Percentiles rank a stretch among this genome's conserved stretches.
Conservation (phyloP, 2,888 invertebrate species). For the Ennomos quercinarius region DNA sequence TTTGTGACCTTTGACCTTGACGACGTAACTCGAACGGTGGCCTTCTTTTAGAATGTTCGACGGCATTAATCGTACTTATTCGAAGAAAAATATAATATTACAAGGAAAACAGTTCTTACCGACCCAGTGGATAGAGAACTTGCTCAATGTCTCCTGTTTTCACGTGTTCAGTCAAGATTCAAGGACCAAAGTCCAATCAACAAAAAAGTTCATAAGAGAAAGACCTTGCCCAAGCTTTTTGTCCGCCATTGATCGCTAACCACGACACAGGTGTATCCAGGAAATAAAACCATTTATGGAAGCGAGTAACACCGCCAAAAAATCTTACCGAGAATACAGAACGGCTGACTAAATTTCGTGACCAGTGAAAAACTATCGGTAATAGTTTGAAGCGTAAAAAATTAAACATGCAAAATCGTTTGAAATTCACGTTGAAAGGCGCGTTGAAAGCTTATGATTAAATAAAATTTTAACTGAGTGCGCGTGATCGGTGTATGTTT, state of each 20-base stretch:
- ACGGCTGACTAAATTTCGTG: conserved; percentile 42
- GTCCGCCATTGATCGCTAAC: conserved; percentile 44
- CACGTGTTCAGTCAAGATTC: conserved; percentile 6
- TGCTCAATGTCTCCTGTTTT: conserved; percentile 18
- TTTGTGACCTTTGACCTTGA: conserved; percentile 20
- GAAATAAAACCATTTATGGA: conserved; percentile 53
- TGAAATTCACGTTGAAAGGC: conserved; percentile 68
- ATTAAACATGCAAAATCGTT: conserved; percentile 64
- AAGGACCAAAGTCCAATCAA: conserved; percentile 16
- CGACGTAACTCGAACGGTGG: conserved; percentile 15
- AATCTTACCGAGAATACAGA: conserved; percentile 33
- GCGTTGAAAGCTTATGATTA: conserved; percentile 75
- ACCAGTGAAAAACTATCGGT: conserved; percentile 55
- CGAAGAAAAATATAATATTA: no score
- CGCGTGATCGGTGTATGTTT: conserved; percentile 63
- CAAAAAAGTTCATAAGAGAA: conserved; percentile 17
- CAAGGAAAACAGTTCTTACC: conserved; percentile 7
- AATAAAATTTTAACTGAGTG: conserved; percentile 61
- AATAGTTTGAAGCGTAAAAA: conserved; percentile 63
- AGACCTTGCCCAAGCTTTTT: conserved; percentile 11
- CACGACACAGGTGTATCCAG: conserved; percentile 51
- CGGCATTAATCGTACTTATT: conserved; percentile 12
- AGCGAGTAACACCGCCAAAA: conserved; percentile 50
- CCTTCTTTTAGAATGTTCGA: conserved; percentile 9
- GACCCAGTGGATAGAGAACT: conserved; percentile 2